phyloP scores from a whole-genome alignment of 2,113 vertebrate species.

The Hyperopisus bebe region DNA sequence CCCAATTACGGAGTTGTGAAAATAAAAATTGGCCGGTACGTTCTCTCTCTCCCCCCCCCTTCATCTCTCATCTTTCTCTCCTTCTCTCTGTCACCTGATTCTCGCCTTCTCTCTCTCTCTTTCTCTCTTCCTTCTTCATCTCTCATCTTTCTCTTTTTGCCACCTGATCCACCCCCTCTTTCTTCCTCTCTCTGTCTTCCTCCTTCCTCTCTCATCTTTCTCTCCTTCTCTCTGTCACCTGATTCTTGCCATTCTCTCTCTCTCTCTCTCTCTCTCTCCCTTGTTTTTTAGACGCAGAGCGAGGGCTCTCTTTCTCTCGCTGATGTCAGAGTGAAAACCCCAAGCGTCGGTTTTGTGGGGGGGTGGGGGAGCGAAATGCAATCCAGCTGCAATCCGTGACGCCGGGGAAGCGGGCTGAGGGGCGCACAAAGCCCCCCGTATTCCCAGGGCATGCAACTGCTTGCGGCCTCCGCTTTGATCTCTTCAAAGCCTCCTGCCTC shows the following conservation, averaged over 20 bases:
- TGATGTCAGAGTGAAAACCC: conserved; percentile 98
- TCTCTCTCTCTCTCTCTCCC: conserved; percentile 41
- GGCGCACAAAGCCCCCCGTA: conserved; percentile 71
- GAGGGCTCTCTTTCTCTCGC: conserved; percentile 76
- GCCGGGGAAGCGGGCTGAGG: conserved; percentile 84
- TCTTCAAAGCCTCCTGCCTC: conserved; percentile 99
- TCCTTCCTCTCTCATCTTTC: conserved; percentile 29
- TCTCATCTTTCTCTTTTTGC: conserved; percentile 16
- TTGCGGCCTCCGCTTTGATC: conserved; percentile 99
- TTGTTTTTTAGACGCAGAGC: conserved; percentile 52
- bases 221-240: conserved; percentile 2
- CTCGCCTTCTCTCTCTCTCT: conserved; percentile 19
- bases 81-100: conserved; percentile 26
- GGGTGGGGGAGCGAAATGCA: conserved; percentile 94
- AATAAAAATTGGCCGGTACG: conserved; percentile 73
- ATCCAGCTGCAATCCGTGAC: conserved; percentile 98
- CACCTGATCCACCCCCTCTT: background rate
- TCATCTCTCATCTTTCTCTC: conserved; percentile 16
- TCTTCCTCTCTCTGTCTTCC: conserved; percentile 26
- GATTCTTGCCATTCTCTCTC: conserved; percentile 1
- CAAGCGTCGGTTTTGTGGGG: conserved; percentile 77
- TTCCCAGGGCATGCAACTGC: conserved; percentile 99
- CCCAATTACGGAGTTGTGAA: conserved; percentile 95
- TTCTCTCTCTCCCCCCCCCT: conserved; percentile 41
- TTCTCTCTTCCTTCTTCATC: conserved; percentile 39